A percentile compares a stretch with the other conserved stretches of the same genome.
These are phyloP conservation scores for Tortricodes alternella DNA, from an alignment of 2,888 invertebrate species.

Conservation along the genomic window DNA sequence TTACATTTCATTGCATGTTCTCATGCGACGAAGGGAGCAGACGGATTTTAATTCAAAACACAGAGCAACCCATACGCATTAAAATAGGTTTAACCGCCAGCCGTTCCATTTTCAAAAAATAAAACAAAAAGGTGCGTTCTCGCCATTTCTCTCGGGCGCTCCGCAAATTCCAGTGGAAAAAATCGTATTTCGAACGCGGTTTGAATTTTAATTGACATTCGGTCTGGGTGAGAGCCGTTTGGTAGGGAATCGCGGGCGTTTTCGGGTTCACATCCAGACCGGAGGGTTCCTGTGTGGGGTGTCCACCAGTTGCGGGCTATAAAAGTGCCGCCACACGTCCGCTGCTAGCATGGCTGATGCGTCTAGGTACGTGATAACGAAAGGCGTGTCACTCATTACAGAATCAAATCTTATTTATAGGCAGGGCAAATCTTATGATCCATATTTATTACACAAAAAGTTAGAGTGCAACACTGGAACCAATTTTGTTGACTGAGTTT, in stretches of 20 bases:
- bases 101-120: constrained; percentile 77
- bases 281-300: constrained; percentile 49
- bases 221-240: constrained; percentile 57
- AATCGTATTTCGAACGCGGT: constrained; percentile 83
- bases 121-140: constrained; percentile 80
- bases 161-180: constrained; percentile 82
- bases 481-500: no score
- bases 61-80: constrained; percentile 79
- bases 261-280: constrained; percentile 65
- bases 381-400: constrained; percentile 32
- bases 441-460: no score
- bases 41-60: constrained; percentile 79
- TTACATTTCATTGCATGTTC: constrained; percentile 75
- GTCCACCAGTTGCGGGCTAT: constrained; percentile 63
- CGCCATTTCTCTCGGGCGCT: constrained; percentile 76
- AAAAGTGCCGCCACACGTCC: constrained; percentile 61
- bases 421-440: no score
- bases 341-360: constrained; percentile 40
- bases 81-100: constrained; percentile 81
- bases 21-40: constrained; percentile 48
- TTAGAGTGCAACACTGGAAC: no score
- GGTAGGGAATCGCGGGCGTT: constrained; percentile 60
- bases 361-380: constrained; percentile 35
- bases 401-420: background rate
- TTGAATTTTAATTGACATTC: constrained; percentile 83